Percentiles rank a stretch among this genome's conserved stretches.
phyloP scores from a whole-genome alignment of 2,113 vertebrate genomes.

The Tenebrosternarchus preto region DNA sequence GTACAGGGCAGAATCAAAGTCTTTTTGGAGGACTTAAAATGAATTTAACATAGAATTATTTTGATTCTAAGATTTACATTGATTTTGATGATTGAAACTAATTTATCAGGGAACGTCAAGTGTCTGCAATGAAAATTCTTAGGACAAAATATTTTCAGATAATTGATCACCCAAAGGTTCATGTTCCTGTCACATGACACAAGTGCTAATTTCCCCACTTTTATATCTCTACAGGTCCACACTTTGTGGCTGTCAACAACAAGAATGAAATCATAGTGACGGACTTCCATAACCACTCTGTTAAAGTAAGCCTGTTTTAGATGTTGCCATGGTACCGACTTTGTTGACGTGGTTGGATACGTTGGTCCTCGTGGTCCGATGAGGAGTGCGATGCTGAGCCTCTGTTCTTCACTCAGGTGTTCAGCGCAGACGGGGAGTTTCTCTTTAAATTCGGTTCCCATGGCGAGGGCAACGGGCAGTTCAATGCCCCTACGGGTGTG shows the following conservation, averaged over 20 bases:
- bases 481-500: constrained; percentile 94
- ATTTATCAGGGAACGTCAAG: not conserved
- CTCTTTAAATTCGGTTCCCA: constrained; percentile 96
- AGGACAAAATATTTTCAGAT: not conserved
- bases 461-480: constrained; percentile 94
- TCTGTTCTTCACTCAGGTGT: constrained; percentile 77
- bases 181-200: constrained; percentile 14
- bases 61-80: not conserved
- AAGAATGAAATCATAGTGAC: constrained; percentile 98
- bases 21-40: not conserved
- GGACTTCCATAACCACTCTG: constrained; percentile 97
- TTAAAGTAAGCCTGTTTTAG: constrained; percentile 82
- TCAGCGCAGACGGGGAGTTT: constrained; percentile 93
- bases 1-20: not conserved
- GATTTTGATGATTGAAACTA: not conserved
- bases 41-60: not conserved
- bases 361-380: not conserved
- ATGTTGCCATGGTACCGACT: no score
- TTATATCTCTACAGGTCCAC: constrained; percentile 78
- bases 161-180: not conserved
- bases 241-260: constrained; percentile 97
- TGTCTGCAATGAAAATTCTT: not conserved
- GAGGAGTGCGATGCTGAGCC: not conserved
- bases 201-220: constrained; percentile 3
- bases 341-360: not conserved